Evolutionary conservation across 30 jellyfish, hydroid and myxozoan genomes (phyloP).

Genomic region (Turritopsis dohrnii): DNA sequence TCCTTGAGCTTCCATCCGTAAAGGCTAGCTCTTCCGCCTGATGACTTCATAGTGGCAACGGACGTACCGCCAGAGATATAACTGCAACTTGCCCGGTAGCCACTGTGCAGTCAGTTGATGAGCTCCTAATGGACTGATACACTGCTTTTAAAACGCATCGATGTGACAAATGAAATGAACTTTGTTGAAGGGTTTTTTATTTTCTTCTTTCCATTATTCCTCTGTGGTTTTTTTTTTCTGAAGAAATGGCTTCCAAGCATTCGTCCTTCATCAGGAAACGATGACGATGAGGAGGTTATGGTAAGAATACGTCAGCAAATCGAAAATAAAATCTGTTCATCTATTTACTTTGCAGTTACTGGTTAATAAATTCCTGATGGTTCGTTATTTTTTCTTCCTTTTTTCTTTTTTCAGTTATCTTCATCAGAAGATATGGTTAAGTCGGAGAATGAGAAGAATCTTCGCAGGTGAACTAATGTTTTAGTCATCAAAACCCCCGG

Average conservation of each 20-base stretch:
- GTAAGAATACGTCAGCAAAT: constrained; percentile 18
- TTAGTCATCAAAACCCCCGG: neutral
- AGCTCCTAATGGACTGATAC: no score
- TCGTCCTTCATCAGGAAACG: constrained; percentile 33
- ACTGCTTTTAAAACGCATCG: no score
- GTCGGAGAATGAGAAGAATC: constrained; percentile 41
- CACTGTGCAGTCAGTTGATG: no score
- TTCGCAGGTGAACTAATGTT: constrained; percentile 35
- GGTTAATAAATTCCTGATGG: neutral
- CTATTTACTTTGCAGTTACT: neutral
- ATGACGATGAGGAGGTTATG: constrained; percentile 53
- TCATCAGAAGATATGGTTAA: constrained; percentile 27
- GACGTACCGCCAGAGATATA: no score
- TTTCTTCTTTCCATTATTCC: neutral
- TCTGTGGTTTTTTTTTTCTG: neutral
- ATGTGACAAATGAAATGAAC: no score
- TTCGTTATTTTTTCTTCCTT: neutral
- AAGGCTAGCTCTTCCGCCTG: no score
- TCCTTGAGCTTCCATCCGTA: no score
- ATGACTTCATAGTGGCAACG: neutral
- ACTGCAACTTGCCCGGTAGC: no score
- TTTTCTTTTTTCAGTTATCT: neutral
- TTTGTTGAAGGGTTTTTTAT: no score
- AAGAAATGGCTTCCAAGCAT: constrained; percentile 84
- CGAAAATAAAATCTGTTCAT: neutral